Percentiles rank a stretch among this genome's conserved stretches.
These are phyloP conservation scores for Lophura nycthemera DNA, from an alignment of 2,113 vertebrate species.

Conservation along the genomic window DNA sequence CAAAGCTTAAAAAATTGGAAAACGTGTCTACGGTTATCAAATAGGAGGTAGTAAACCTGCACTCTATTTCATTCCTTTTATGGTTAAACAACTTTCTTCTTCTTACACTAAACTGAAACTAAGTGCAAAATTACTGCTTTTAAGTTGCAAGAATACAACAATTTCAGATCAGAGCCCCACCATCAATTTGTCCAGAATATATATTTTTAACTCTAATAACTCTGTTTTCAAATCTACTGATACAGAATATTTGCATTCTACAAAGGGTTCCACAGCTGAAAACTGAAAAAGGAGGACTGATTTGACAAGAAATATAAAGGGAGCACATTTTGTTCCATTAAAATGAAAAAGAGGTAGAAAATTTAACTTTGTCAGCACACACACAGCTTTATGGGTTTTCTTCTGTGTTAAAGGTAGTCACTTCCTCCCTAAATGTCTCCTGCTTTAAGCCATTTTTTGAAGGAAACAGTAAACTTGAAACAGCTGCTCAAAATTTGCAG, in stretches of 20 bases:
- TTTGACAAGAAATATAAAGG: neutral
- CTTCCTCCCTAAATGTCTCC: neutral
- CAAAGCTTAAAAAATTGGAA: neutral
- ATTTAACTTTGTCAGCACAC: neutral
- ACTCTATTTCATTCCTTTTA: constrained; percentile 4
- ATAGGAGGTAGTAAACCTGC: neutral
- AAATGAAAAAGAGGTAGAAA: neutral
- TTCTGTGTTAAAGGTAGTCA: neutral
- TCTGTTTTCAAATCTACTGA: neutral
- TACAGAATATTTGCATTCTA: neutral
- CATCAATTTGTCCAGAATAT: neutral
- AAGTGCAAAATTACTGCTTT: constrained; percentile 16
- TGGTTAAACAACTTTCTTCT: constrained; percentile 18
- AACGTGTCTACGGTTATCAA: neutral
- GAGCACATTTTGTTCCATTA: neutral
- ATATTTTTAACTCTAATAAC: neutral
- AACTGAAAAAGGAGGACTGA: neutral
- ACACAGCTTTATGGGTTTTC: neutral
- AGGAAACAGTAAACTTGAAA: neutral
- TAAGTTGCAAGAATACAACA: neutral
- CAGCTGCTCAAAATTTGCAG: neutral
- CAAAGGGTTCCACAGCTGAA: rapidly evolving
- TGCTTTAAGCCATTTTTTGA: neutral
- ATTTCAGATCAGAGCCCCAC: neutral
- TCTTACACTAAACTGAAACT: neutral